phyloP scores from a whole-genome alignment of 2,888 invertebrate genomes.

The Sinotaia quadrata region DNA sequence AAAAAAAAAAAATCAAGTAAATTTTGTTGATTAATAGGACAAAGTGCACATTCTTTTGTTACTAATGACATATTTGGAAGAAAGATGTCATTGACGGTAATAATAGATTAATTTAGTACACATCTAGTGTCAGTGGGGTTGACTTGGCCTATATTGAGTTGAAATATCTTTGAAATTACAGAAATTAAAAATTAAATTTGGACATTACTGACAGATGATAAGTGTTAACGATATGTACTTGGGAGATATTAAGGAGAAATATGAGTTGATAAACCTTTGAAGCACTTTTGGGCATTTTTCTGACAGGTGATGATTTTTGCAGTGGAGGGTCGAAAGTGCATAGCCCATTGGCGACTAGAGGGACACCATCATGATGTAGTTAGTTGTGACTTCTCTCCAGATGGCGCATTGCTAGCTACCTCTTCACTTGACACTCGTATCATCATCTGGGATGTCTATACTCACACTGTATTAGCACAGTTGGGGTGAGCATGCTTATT shows the following conservation, averaged over 20 bases:
- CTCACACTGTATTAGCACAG: slow-evolving; percentile 62
- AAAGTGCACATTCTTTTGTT: too few relatives aligned
- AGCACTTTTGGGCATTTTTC: not conserved
- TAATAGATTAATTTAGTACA: too few relatives aligned
- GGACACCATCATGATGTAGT: slow-evolving; percentile 74
- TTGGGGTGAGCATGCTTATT: slow-evolving; percentile 57
- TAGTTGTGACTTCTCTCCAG: slow-evolving; percentile 74
- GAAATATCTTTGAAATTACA: too few relatives aligned
- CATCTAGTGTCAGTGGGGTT: too few relatives aligned
- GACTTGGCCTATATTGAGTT: too few relatives aligned
- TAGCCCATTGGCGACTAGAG: slow-evolving; percentile 54
- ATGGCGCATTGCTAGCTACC: slow-evolving; percentile 75
- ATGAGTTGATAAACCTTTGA: not conserved
- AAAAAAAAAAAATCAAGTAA: not conserved
- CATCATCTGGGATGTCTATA: slow-evolving; percentile 74
- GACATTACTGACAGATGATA: not conserved
- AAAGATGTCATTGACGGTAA: too few relatives aligned
- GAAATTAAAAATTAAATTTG: too few relatives aligned
- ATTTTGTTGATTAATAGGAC: too few relatives aligned
- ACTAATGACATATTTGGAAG: too few relatives aligned
- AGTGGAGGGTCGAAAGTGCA: slow-evolving; percentile 44
- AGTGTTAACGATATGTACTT: slow-evolving; percentile 73
- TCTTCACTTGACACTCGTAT: slow-evolving; percentile 75
- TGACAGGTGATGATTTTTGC: slow-evolving; percentile 73
- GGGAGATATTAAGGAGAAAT: slow-evolving; percentile 27